phyloP scores from a whole-genome alignment of 1,140 invertebrate species.

The Eriosoma lanigerum region DNA sequence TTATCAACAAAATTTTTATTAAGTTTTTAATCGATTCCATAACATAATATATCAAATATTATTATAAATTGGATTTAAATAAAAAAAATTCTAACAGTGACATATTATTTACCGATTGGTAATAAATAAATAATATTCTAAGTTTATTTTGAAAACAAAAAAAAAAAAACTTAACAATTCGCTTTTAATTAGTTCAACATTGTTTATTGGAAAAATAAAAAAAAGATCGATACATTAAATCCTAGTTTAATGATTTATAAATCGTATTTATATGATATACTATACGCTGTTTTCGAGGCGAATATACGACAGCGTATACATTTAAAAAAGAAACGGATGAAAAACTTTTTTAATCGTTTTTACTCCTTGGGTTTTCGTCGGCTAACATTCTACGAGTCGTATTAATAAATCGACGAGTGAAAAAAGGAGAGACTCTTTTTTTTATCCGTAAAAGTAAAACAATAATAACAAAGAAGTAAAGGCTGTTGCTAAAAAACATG shows the following conservation, averaged over 20 bases:
- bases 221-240: background rate
- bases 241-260: constrained; percentile 24
- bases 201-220: background rate
- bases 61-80: too few relatives aligned
- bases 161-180: constrained; percentile 18
- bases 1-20: too few relatives aligned
- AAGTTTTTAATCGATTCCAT: too few relatives aligned
- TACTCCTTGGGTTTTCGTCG: background rate
- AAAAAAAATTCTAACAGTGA: too few relatives aligned
- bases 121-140: background rate
- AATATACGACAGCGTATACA: too few relatives aligned
- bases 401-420: background rate
- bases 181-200: constrained; percentile 25
- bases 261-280: background rate
- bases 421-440: background rate
- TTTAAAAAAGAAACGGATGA: background rate
- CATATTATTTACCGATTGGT: background rate
- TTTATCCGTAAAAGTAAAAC: background rate
- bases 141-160: constrained; percentile 1
- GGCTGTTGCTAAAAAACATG: background rate
- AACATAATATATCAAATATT: too few relatives aligned
- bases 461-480: background rate
- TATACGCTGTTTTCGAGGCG: too few relatives aligned
- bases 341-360: constrained; percentile 22
- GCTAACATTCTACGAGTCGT: background rate